Base-by-base conservation (phyloP, 2,113 vertebrate genomes). In the Mastomys natalensis region DNA sequence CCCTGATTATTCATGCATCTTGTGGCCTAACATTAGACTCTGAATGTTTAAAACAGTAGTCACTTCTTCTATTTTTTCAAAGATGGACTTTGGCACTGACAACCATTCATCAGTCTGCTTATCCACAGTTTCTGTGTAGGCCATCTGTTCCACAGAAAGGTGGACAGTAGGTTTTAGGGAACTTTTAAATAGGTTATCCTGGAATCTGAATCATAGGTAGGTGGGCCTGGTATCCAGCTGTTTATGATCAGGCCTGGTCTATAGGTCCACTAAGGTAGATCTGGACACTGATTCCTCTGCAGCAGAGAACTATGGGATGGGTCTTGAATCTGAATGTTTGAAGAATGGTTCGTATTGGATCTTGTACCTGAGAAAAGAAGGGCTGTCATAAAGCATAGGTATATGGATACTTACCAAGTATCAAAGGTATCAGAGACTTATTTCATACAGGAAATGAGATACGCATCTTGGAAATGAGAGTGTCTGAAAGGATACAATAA, bases 401-500 rank as follows among this genome's bases (percentile, higher is more conserved):
- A 3, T 17, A 2, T 21, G 13, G 21, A 3, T 58, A 17, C 15
- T 66, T 4, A 10, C 0, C 26, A 45, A 0, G 5, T 68, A 4
- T 5, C 4, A 45, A n/a, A 24, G 8, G 37, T 34, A 19, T 4
- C 8, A 73, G 10, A 12, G 2, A 34, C 19, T 26, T 3, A 34
- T 37, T 29, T 70, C 7, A 5, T 70, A 16, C 40, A n/a, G 62
- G 4, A 22, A 2, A 40, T 80, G 4, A n/a, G 26, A 7, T 5
- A 58, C 15, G 7, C 0, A 80, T 37, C 34, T 15, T 51, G 12
- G 7, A 26, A 48, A 19, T 22, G 7, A 80, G 11, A 21, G 1
- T 31, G 21, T 3, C 17, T 48, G 5, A 29, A 8, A n/a, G 10
- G 58, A 13, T 1, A 15, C 34, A 19, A 11, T 26, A 34, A 21